These are phyloP conservation scores for Emberiza fucata DNA, from an alignment of 2,113 vertebrate species.

Conservation along the genomic window DNA sequence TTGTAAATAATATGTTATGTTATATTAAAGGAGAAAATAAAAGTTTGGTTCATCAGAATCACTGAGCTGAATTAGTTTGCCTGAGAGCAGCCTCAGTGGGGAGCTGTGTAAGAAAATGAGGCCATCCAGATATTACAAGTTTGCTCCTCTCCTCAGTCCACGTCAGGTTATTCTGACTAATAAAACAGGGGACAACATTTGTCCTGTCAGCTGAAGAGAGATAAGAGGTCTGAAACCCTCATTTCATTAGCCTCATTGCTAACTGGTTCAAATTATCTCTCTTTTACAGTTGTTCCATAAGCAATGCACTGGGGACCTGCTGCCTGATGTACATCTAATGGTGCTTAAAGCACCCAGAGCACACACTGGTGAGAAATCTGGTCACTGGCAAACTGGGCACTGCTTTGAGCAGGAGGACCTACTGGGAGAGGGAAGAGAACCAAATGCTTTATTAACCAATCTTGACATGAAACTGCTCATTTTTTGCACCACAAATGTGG, in stretches of 20 bases:
- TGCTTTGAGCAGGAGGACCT: neutral
- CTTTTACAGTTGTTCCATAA: neutral
- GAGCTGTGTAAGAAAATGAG: neutral
- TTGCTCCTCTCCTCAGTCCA: neutral
- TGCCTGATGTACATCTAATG: neutral
- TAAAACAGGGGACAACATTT: neutral
- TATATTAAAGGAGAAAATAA: neutral
- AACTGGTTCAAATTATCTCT: neutral
- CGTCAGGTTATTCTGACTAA: conserved; percentile 3
- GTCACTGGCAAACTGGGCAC: neutral
- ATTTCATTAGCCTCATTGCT: neutral
- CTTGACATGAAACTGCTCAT: neutral
- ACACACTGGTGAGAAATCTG: neutral
- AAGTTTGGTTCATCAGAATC: neutral
- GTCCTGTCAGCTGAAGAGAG: neutral
- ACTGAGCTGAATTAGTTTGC: neutral
- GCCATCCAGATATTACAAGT: neutral
- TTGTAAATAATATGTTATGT: neutral
- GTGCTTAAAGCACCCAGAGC: neutral
- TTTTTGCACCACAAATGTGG: neutral
- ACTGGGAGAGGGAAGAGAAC: neutral
- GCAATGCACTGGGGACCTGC: neutral
- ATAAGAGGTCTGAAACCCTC: neutral
- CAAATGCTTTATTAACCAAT: neutral
- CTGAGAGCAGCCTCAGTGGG: neutral